Evolutionary conservation across 1,140 invertebrate species (phyloP).

Genomic region (Camponotus floridanus): DNA sequence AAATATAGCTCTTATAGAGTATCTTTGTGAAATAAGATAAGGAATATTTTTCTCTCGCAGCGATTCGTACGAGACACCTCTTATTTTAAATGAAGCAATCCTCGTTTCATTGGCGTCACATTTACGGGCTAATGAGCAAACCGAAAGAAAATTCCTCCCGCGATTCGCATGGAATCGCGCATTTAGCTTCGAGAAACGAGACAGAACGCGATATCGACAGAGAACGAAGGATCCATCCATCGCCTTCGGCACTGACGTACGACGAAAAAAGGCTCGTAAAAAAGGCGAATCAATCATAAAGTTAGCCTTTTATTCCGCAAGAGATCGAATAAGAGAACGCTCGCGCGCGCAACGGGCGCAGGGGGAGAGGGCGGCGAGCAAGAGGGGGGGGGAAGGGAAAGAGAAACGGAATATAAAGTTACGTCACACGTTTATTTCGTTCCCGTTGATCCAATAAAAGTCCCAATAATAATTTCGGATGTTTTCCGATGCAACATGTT

Average conservation of each 20-base stretch:
- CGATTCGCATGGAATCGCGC: not conserved
- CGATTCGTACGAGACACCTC: not conserved
- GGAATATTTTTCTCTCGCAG: not conserved
- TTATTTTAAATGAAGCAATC: not conserved
- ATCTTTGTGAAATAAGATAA: not conserved
- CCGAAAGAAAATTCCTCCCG: not conserved
- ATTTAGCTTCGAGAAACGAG: constrained; percentile 43
- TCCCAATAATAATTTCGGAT: constrained; percentile 87
- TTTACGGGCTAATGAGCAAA: not conserved
- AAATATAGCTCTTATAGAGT: not conserved
- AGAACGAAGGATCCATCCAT: constrained; percentile 37
- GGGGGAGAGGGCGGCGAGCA: not conserved
- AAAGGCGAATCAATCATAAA: constrained; percentile 59
- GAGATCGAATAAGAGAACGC: constrained; percentile 38
- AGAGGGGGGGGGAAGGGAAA: not conserved
- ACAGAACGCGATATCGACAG: constrained; percentile 34
- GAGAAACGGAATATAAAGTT: constrained; percentile 60
- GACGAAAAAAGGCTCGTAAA: constrained; percentile 55
- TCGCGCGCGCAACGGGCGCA: not conserved
- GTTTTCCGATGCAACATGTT: constrained; percentile 87
- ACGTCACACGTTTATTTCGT: constrained; percentile 73
- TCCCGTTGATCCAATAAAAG: constrained; percentile 85
- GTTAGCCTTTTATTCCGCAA: constrained; percentile 56
- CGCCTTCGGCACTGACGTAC: constrained; percentile 48
- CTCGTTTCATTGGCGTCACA: not conserved